A percentile compares a stretch with the other conserved stretches of the same genome.
phyloP scores from a whole-genome alignment of 2,888 invertebrate genomes.

The Philereme vetulata region DNA sequence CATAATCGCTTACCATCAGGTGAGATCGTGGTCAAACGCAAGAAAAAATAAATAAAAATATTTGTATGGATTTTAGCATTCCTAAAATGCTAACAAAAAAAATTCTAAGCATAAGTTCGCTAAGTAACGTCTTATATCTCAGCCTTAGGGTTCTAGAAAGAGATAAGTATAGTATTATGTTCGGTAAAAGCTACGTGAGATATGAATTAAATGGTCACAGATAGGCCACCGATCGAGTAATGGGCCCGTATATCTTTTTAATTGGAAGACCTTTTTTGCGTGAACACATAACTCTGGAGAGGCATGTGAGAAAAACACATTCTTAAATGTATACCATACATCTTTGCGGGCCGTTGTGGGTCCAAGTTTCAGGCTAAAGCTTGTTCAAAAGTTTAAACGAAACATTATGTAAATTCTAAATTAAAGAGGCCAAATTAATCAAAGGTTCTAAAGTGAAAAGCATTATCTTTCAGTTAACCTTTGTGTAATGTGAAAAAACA shows the following conservation, averaged over 20 bases:
- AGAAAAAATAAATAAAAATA: too few relatives aligned
- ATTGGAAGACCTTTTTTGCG: constrained; percentile 73
- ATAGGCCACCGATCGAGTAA: constrained; percentile 63
- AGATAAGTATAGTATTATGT: constrained; percentile 46
- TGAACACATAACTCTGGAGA: constrained; percentile 56
- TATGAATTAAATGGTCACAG: constrained; percentile 73
- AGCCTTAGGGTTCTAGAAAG: not conserved
- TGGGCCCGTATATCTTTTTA: constrained; percentile 74
- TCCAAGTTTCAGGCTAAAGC: not conserved
- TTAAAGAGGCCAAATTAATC: too few relatives aligned
- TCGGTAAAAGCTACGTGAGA: constrained; percentile 65
- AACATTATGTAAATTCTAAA: too few relatives aligned
- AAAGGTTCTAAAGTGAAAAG: too few relatives aligned
- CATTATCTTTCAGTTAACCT: too few relatives aligned
- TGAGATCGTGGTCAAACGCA: too few relatives aligned
- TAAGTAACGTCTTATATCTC: too few relatives aligned
- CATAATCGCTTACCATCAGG: too few relatives aligned
- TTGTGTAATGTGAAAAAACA: too few relatives aligned
- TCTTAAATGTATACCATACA: constrained; percentile 69
- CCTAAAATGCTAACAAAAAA: too few relatives aligned
- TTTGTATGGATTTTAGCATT: too few relatives aligned
- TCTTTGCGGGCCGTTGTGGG: constrained; percentile 45
- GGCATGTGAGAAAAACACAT: constrained; percentile 74
- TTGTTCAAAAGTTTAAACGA: not conserved
- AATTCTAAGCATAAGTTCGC: too few relatives aligned